Base-by-base conservation (phyloP, 2,113 vertebrate species). In the Indicator indicator region DNA sequence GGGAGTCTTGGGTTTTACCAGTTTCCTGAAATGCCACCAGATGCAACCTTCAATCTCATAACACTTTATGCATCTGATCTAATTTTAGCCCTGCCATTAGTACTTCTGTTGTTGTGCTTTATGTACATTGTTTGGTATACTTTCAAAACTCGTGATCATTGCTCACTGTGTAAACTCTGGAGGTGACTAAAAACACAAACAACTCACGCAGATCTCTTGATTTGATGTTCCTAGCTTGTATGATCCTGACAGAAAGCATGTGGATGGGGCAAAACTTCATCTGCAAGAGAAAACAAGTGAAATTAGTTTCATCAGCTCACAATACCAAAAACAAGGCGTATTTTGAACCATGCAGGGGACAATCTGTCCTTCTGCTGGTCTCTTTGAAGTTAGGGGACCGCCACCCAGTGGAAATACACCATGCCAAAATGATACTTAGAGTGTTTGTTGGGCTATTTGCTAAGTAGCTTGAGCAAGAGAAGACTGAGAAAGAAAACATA, bases 141-240 rank as follows among this genome's bases (percentile, higher is more conserved):
- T 73, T 92, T 83, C 67, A 81, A 77, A 90, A 84, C 32, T n/a
- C 12, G 68, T 40, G 69, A 74, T 85, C 59, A 76, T 78, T 88
- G 72, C 58, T 93, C 60, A 83, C 38, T 77, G 36, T 33, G 23
- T 89, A 80, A 95, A 80, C 30, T 71, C 74, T 83, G 63, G 24
- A 63, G 42, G 32, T 74, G 76, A 96, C 54, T 86, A 56, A 93
- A 91, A 79, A 40, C 50, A 89, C 56, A 96, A 77, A 95, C 73
- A 95, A 96, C 98, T 97, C 96, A 98, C 98, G 62, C 36, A 97
- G 65, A 93, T 97, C 97, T 94, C 70, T 97, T 44, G 97, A 97
- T 68, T 95, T 95, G 87, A 97, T 90, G 72, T 93, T 95, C 71
- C 44, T 96, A 69, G 98, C 98, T 97, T 95, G 97, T 73, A 98